Percentiles rank a stretch among this genome's conserved stretches.
Evolutionary conservation across 2,113 vertebrate species (phyloP).

Genomic region (Onychorhynchus coronatus): DNA sequence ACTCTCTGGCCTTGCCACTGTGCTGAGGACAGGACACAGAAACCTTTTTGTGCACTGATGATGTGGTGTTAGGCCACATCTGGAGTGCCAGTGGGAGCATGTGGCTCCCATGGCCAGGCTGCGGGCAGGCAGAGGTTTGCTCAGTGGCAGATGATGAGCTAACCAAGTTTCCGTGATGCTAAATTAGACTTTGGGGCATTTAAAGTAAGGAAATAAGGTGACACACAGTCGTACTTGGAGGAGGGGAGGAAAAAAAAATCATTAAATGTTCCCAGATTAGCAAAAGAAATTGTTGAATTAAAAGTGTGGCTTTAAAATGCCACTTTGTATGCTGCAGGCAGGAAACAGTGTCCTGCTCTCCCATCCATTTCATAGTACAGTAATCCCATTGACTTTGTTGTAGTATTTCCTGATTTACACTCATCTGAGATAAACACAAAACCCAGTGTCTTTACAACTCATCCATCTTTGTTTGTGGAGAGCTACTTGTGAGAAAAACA

Average conservation of each 20-base stretch:
- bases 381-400: not conserved
- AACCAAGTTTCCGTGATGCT: not conserved
- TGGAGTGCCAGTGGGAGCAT: not conserved
- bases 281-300: not conserved
- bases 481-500: not conserved
- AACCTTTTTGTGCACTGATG: not conserved
- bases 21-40: not conserved
- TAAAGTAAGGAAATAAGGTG: not conserved
- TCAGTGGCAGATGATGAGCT: not conserved
- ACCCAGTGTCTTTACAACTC: constrained; percentile 5
- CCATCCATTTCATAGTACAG: not conserved
- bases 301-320: not conserved
- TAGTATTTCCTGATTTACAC: not conserved
- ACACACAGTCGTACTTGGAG: not conserved
- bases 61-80: not conserved
- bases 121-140: not conserved
- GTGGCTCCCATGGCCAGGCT: accelerated
- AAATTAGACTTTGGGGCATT: not conserved
- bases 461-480: constrained; percentile 33
- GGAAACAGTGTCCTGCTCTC: not conserved
- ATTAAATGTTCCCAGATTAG: not conserved
- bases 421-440: not conserved
- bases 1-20: not conserved
- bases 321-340: not conserved
- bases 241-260: not conserved